Evolutionary conservation across 2,113 vertebrate genomes (phyloP).

Genomic region (Reinhardtius hippoglossoides): DNA sequence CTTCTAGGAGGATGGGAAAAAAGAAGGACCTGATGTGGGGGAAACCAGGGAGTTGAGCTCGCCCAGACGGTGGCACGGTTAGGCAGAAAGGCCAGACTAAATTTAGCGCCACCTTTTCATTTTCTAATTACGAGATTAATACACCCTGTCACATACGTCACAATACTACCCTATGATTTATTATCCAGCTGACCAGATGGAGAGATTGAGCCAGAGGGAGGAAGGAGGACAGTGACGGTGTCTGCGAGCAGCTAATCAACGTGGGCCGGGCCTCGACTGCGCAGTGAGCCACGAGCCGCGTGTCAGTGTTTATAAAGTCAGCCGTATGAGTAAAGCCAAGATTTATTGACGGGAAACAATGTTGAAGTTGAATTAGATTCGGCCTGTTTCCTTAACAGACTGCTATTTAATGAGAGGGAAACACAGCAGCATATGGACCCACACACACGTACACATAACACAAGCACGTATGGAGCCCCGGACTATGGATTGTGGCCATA

Average conservation of each 20-base stretch:
- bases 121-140: slow-evolving; percentile 83
- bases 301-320: slow-evolving; percentile 51
- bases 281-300: slow-evolving; percentile 17
- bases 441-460: slow-evolving; percentile 23
- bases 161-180: slow-evolving; percentile 77
- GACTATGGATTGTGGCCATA: slow-evolving; percentile 58
- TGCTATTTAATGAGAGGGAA: slow-evolving; percentile 59
- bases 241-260: slow-evolving; percentile 67
- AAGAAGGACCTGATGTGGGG: background rate
- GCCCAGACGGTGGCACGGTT: slow-evolving; percentile 49
- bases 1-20: background rate
- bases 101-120: slow-evolving; percentile 80
- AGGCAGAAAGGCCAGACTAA: slow-evolving; percentile 77
- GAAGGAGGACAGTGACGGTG: slow-evolving; percentile 41
- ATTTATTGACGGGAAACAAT: slow-evolving; percentile 68
- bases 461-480: slow-evolving; percentile 21
- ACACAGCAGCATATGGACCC: slow-evolving; percentile 31
- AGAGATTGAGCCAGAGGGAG: slow-evolving; percentile 63
- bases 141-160: slow-evolving; percentile 78
- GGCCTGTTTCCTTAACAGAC: slow-evolving; percentile 55
- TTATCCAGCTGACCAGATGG: slow-evolving; percentile 72
- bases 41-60: slow-evolving; percentile 35
- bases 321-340: slow-evolving; percentile 44
- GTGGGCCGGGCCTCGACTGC: slow-evolving; percentile 31
- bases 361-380: slow-evolving; percentile 57